phyloP scores from a whole-genome alignment of 2,113 vertebrate genomes.

The Raja brachyura region DNA sequence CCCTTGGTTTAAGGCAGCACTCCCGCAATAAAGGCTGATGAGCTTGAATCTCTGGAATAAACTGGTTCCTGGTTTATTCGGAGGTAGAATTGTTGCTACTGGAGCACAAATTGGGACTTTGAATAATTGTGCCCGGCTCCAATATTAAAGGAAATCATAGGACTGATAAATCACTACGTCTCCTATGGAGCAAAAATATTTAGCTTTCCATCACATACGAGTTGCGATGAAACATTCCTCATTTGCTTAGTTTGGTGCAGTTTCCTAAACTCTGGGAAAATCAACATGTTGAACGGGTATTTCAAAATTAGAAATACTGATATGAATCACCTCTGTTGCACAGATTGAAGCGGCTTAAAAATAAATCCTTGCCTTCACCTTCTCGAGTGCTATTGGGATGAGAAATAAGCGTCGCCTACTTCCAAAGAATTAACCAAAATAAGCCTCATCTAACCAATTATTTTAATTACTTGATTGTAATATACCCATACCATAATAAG shows the following conservation, averaged over 20 bases:
- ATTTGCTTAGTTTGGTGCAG: neutral
- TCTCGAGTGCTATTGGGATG: neutral
- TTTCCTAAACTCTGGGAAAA: neutral
- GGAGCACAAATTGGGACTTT: neutral
- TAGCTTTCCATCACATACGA: neutral
- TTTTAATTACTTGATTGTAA: neutral
- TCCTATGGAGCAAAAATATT: neutral
- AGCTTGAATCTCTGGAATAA: neutral
- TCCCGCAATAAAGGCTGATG: neutral
- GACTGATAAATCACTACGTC: neutral
- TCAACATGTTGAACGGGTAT: neutral
- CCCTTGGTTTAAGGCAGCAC: neutral
- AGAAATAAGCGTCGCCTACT: neutral
- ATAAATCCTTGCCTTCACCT: neutral
- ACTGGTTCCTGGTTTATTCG: neutral
- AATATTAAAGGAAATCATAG: neutral
- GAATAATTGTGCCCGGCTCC: neutral
- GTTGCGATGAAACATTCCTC: neutral
- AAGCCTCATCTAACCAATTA: neutral
- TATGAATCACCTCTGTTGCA: neutral
- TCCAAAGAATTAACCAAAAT: neutral
- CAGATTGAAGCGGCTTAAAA: neutral
- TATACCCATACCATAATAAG: neutral
- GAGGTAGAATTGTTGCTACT: neutral
- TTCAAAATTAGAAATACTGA: neutral